Conservation (phyloP, 2,797 vertebrate genomes). For the Gastrophryne carolinensis region DNA sequence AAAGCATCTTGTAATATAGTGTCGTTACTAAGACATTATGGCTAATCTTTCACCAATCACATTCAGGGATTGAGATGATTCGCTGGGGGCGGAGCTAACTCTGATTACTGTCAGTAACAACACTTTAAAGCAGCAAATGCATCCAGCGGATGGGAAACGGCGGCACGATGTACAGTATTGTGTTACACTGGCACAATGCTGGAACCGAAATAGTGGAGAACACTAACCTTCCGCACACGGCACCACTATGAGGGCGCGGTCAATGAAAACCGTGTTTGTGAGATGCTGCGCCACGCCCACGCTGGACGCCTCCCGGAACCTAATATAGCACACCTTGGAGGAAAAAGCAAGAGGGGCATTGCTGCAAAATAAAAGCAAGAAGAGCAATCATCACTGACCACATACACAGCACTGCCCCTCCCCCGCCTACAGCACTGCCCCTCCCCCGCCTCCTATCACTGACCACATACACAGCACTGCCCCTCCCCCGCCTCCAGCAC, state of each 20-base stretch:
- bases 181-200: no score
- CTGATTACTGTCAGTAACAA: no score
- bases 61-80: no score
- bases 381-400: constrained; percentile 1
- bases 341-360: constrained; percentile 92
- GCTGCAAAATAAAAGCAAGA: constrained; percentile 75
- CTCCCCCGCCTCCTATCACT: not conserved
- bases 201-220: constrained; percentile 49
- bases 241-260: constrained; percentile 98
- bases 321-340: constrained; percentile 99
- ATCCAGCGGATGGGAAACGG: no score
- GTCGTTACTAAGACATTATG: no score
- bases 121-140: no score
- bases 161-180: no score
- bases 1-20: no score
- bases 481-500: no score
- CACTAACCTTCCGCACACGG: constrained; percentile 98
- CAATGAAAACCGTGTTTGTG: constrained; percentile 99
- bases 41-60: no score
- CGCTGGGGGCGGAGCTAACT: no score
- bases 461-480: not conserved
- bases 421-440: not conserved
- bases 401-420: not conserved
- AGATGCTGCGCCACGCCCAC: constrained; percentile 99
- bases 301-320: constrained; percentile 94